Percentiles rank a stretch among this genome's conserved stretches.
phyloP scores from a whole-genome alignment of 2,113 vertebrate species.

The Campylomormyrus tamandua region DNA sequence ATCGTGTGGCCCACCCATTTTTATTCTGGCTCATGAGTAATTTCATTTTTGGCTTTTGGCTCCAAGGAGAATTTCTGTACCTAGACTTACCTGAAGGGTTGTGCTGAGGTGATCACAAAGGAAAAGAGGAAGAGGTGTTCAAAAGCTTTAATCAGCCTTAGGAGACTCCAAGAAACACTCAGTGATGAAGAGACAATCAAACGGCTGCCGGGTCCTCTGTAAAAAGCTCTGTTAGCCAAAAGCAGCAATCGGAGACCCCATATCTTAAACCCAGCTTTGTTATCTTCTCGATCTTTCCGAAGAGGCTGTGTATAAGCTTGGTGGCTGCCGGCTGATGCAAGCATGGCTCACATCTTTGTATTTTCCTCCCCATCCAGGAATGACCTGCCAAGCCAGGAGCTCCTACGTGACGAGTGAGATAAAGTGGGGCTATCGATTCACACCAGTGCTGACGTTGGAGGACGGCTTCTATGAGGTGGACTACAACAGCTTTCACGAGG shows the following conservation, averaged over 20 bases:
- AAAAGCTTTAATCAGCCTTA: not conserved
- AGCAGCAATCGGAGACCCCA: not conserved
- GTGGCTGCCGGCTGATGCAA: not conserved
- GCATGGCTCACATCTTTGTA: not conserved
- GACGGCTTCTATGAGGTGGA: constrained; percentile 97
- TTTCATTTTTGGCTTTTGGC: not conserved
- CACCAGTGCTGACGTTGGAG: constrained; percentile 88
- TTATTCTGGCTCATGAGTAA: not conserved
- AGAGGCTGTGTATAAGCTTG: not conserved
- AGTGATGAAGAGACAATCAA: not conserved
- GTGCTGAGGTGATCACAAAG: not conserved
- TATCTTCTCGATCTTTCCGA: not conserved
- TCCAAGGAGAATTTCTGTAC: not conserved
- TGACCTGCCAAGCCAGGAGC: constrained; percentile 95
- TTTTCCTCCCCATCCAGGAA: constrained; percentile 59
- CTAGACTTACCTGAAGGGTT: not conserved
- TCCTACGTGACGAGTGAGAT: constrained; percentile 92
- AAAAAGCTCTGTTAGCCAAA: not conserved
- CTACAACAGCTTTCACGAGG: constrained; percentile 97
- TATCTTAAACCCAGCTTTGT: not conserved
- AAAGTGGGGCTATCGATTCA: constrained; percentile 96
- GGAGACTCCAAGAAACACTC: not conserved
- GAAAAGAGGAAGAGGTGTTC: not conserved
- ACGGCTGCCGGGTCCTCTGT: not conserved
- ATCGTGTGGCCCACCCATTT: not conserved